These are phyloP conservation scores for Bembecia ichneumoniformis DNA, from an alignment of 2,888 invertebrate genomes.

Conservation along the genomic window DNA sequence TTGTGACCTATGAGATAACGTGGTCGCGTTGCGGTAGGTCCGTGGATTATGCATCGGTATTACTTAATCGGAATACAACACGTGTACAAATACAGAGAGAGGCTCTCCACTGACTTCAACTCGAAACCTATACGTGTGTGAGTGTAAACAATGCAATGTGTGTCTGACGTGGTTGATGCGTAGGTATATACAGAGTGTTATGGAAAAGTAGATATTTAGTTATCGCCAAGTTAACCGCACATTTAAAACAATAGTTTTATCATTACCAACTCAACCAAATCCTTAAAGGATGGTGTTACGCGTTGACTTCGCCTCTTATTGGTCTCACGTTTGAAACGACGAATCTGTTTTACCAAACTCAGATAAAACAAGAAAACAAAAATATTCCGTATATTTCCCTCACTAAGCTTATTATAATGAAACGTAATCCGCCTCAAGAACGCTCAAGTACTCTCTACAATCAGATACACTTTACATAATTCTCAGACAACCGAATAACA, in stretches of 20 bases:
- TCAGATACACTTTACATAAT: not conserved
- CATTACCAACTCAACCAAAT: too few species aligned
- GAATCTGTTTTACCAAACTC: too few species aligned
- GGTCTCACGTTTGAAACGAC: too few species aligned
- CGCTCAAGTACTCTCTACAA: not conserved
- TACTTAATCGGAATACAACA: constrained; percentile 6
- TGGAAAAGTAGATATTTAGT: too few species aligned
- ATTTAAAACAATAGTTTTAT: too few species aligned
- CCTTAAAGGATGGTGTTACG: too few species aligned
- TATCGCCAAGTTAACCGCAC: too few species aligned
- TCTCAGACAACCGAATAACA: not conserved
- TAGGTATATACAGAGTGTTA: too few species aligned
- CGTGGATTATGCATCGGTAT: constrained; percentile 21
- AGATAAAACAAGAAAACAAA: not conserved
- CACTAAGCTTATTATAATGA: not conserved
- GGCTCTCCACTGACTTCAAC: not conserved
- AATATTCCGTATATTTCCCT: not conserved
- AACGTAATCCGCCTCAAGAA: not conserved
- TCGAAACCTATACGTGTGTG: constrained; percentile 1
- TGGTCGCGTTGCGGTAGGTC: constrained; percentile 29
- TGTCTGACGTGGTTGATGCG: not conserved
- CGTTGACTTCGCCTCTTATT: too few species aligned
- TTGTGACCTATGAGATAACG: constrained; percentile 23
- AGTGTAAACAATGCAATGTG: constrained; percentile 2
- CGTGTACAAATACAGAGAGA: not conserved